These are phyloP conservation scores for Invenusta paracnida DNA, from an alignment of 2,888 invertebrate genomes.

Conservation along the genomic window DNA sequence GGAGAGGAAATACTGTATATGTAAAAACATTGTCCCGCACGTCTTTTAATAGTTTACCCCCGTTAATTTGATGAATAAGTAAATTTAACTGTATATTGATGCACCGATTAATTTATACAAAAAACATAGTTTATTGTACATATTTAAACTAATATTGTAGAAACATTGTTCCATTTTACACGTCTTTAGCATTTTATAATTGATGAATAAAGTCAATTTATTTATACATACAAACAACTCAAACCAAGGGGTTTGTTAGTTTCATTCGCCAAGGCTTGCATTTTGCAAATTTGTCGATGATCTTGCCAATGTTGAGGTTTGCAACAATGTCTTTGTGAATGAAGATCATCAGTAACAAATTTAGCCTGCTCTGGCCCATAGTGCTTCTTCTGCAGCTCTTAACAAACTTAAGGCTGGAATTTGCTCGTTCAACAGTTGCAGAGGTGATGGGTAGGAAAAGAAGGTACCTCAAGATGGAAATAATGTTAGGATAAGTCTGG, in stretches of 20 bases:
- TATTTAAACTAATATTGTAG: background rate
- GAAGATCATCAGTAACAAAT: background rate
- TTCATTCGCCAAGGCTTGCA: background rate
- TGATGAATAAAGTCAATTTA: background rate
- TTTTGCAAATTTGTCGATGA: background rate
- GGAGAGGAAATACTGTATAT: too few species aligned
- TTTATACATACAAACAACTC: background rate
- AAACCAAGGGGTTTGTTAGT: slow-evolving; percentile 6
- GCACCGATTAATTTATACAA: too few species aligned
- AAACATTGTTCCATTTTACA: background rate
- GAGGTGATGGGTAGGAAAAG: background rate
- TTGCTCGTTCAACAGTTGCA: background rate
- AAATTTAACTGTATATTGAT: too few species aligned
- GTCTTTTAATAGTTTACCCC: too few species aligned
- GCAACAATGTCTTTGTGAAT: slow-evolving; percentile 15
- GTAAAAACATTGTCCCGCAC: too few species aligned
- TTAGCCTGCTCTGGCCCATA: slow-evolving; percentile 29
- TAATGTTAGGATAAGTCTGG: slow-evolving; percentile 7
- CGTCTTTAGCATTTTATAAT: background rate
- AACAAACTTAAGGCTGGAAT: slow-evolving; percentile 16
- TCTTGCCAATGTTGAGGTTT: background rate
- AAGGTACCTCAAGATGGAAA: slow-evolving; percentile 11
- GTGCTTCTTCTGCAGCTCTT: slow-evolving; percentile 23
- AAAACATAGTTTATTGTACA: too few species aligned
- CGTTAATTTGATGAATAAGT: too few species aligned